phyloP scores from a whole-genome alignment of 2,797 vertebrate genomes.

The Pipistrellus kuhlii region DNA sequence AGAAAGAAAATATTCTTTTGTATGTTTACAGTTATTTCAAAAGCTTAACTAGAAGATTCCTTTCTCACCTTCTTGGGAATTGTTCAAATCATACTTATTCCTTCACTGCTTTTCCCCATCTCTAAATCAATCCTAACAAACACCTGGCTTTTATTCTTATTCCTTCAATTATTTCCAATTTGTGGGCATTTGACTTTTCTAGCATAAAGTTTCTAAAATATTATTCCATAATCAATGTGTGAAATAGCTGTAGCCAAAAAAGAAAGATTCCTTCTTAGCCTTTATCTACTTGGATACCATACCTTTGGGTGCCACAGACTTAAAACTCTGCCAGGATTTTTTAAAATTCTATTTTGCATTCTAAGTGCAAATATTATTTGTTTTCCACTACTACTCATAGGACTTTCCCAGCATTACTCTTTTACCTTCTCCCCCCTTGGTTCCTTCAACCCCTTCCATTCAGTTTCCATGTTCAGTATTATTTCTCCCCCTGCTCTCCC shows the following conservation, averaged over 20 bases:
- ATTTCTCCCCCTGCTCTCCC: constrained; percentile 59
- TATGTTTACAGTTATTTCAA: neutral
- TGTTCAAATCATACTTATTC: constrained; percentile 54
- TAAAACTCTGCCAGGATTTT: constrained; percentile 63
- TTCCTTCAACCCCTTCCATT: constrained; percentile 69
- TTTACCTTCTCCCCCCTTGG: constrained; percentile 66
- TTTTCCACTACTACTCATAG: constrained; percentile 49
- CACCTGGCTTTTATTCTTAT: constrained; percentile 49
- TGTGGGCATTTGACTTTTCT: constrained; percentile 46
- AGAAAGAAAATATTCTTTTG: constrained; percentile 26
- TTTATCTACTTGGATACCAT: constrained; percentile 49
- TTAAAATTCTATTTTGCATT: constrained; percentile 46
- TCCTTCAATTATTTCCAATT: constrained; percentile 62
- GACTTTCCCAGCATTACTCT: constrained; percentile 38
- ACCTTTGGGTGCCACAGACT: constrained; percentile 15
- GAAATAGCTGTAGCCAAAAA: constrained; percentile 38
- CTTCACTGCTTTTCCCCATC: constrained; percentile 5
- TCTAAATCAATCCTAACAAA: constrained; percentile 46
- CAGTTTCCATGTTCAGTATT: constrained; percentile 75
- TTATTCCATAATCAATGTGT: constrained; percentile 53
- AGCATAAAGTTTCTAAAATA: constrained; percentile 60
- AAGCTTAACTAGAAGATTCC: neutral
- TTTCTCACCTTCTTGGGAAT: constrained; percentile 37
- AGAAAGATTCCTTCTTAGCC: constrained; percentile 9
- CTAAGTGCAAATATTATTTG: constrained; percentile 12